phyloP scores from a whole-genome alignment of 92 coral and sea anemone species.

The Epizoanthus rinbou region DNA sequence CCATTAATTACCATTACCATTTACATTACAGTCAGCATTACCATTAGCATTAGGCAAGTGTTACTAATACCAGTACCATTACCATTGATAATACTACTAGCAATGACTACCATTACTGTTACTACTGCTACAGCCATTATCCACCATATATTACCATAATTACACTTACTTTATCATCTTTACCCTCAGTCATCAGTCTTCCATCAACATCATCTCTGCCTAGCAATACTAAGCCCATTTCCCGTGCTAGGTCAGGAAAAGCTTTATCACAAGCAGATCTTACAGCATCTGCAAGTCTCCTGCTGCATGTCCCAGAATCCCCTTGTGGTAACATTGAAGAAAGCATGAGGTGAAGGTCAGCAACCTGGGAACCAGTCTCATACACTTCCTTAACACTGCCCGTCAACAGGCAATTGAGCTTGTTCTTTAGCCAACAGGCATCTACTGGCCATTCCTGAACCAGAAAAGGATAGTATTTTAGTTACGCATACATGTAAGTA shows the following conservation, averaged over 20 bases:
- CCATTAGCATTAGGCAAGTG: too few species aligned
- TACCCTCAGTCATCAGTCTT: conserved; percentile 60
- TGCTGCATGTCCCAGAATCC: conserved; percentile 58
- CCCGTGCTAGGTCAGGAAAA: conserved; percentile 94
- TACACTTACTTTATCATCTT: conserved; percentile 76
- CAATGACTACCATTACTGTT: neutral
- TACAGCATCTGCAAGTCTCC: conserved; percentile 60
- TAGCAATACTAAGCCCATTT: conserved; percentile 92
- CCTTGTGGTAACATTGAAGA: conserved; percentile 60
- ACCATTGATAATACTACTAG: too few species aligned
- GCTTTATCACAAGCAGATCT: conserved; percentile 64
- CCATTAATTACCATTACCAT: too few species aligned
- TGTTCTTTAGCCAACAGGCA: conserved; percentile 83
- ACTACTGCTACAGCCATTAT: too few species aligned
- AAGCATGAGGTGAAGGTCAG: conserved; percentile 85
- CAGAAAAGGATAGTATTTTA: conserved; percentile 7
- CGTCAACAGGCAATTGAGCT: conserved; percentile 72
- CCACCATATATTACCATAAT: too few species aligned
- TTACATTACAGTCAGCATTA: too few species aligned
- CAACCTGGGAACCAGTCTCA: conserved; percentile 98
- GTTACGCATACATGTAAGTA: too few species aligned
- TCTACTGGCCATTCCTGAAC: conserved; percentile 97
- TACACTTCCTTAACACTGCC: conserved; percentile 96
- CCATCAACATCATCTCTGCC: conserved; percentile 55
- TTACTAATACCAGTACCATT: too few species aligned